Conservation (phyloP, 35 echinoderm and acorn worm species). For the Amphiura filiformis region DNA sequence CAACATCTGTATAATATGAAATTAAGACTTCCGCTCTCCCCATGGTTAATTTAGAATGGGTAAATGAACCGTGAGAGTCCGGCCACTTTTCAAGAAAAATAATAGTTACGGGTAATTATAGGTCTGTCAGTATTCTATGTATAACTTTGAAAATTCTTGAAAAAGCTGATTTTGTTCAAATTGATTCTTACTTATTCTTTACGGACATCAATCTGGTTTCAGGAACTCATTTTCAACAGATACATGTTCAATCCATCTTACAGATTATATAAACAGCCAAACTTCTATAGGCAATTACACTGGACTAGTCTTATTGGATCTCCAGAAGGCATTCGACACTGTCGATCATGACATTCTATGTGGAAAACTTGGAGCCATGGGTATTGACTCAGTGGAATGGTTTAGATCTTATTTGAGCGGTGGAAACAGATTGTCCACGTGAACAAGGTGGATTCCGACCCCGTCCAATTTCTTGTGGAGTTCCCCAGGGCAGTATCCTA, state of each 20-base stretch:
- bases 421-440: not conserved
- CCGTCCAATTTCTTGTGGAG: slow-evolving; percentile 7
- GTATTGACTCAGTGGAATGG: slow-evolving; percentile 10
- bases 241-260: slow-evolving; percentile 22
- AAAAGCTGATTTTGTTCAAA: slow-evolving; percentile 17
- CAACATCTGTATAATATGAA: no score
- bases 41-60: no score
- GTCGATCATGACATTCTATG: slow-evolving; percentile 35
- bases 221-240: slow-evolving; percentile 28
- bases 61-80: no score
- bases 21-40: no score
- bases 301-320: slow-evolving; percentile 30
- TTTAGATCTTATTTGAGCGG: slow-evolving; percentile 13
- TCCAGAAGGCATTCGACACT: slow-evolving; percentile 38
- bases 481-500: slow-evolving; percentile 13
- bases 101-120: not conserved
- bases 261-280: slow-evolving; percentile 21
- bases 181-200: not conserved
- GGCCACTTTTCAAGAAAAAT: no score
- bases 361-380: slow-evolving; percentile 24
- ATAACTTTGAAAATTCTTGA: slow-evolving; percentile 17
- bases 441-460: not conserved
- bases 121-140: slow-evolving; percentile 11
- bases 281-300: slow-evolving; percentile 3
- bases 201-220: slow-evolving; percentile 3